A percentile compares a stretch with the other conserved stretches of the same genome.
These are phyloP conservation scores for Bos javanicus DNA, from an alignment of 2,113 vertebrate species.

Conservation along the genomic window DNA sequence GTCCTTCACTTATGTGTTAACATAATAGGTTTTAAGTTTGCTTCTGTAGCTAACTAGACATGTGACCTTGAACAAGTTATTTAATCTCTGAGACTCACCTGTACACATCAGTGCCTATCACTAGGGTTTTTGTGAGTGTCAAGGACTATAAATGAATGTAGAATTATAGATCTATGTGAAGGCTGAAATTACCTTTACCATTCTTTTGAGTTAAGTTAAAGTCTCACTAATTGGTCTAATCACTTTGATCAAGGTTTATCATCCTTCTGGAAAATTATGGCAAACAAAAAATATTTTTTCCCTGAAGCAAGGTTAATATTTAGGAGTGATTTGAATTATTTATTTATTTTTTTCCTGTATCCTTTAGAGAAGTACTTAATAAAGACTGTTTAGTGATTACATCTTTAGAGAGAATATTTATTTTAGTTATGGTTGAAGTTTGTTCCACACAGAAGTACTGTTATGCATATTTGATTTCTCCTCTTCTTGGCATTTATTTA, in stretches of 20 bases:
- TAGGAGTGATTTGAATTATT: conserved; percentile 14
- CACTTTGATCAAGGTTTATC: neutral
- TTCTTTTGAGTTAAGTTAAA: neutral
- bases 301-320: neutral
- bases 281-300: neutral
- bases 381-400: neutral
- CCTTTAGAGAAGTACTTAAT: neutral
- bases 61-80: neutral
- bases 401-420: neutral
- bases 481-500: neutral
- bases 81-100: neutral
- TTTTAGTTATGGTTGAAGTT: neutral
- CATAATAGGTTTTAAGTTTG: neutral
- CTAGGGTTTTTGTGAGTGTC: neutral
- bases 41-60: neutral
- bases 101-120: neutral
- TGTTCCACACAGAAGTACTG: neutral
- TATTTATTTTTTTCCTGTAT: neutral
- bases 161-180: neutral
- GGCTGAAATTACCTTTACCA: neutral
- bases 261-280: neutral
- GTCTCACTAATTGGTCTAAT: neutral
- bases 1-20: neutral
- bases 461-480: neutral
- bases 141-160: neutral